Base-by-base conservation (phyloP, 2,113 vertebrate species). In the Zapornia atra region DNA sequence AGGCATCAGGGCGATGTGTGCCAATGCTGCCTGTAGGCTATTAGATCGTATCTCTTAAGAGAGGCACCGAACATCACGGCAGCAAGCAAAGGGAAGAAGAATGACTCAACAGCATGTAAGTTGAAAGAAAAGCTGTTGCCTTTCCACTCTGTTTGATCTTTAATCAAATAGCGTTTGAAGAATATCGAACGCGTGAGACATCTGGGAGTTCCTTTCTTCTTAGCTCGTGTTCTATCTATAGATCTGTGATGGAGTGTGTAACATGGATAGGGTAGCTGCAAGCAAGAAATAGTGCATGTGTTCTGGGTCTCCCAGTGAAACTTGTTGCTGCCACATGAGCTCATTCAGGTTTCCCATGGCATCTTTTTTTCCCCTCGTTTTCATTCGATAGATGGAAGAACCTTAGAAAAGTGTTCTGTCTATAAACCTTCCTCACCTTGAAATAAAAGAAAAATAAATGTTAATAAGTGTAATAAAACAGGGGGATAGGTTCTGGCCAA, bases 131-230 rank as follows among this genome's bases (percentile, higher is more conserved):
- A 92, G 56, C 80, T 64, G 50, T 71, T 84, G 70, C 69, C 72
- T 81, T 70, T 87, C 54, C 21, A 8, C 51, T 88, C 76, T 65
- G 59, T 94, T 91, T 95, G 78, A 94, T 94, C 87, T 92, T 86
- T 75, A 84, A 86, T 90, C 92, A 86, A 90, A 70, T 48, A 38
- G 56, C 0, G 3, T 94, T 91, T 89, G 86, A 89, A 93, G 93
- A 81, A 73, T 29, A 42, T 44, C 0, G 18, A 87, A 15, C 1
- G 1, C 0, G 1, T 21, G 88, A 88, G 85, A 82, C 88, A 48
- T 91, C 83, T 92, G 95, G 91, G 66, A 81, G 73, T 90, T 83
- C 46, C 61, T 91, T 91, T 75, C 80, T 61, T 68, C 91, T 85
- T 69, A 33, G 48, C 1, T 78, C 6, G 0, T 87, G 79, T 57